Evolutionary conservation across 2,888 invertebrate genomes (phyloP), one percentile per base, ranked within the genome.

Genomic region (Ormyrus labotus): DNA sequence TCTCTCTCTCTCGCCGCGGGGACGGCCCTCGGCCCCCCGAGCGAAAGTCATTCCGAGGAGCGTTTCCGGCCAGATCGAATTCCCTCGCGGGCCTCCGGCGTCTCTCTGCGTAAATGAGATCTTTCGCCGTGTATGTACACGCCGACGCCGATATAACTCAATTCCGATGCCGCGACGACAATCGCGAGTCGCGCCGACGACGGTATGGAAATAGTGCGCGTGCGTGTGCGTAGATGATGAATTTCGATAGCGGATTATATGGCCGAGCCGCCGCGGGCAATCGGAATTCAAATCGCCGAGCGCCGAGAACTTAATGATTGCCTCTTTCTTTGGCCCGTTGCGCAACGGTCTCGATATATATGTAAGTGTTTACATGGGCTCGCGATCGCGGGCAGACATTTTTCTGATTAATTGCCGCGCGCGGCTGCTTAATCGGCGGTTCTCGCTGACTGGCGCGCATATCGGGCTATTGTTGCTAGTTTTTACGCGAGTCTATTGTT

Each of bases 11-110:
- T 19, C 19, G 19, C 19, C 19, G 19, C 19, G 19, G 19, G 19
- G 19, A 19, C 19, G 19, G 19, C 1, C 19, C 19, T 2, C 19
- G 19, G 19, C 19, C 19, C 19, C 19, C 19, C 19, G 19, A 19
- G 19, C 19, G 19, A 19, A 19, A 19, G 19, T 19, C 19, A 19
- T 19, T 19, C 19, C 19, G 19, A 19, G 19, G 77, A 77, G 70
- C 77, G 70, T 70, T 65, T 70, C 64, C 70, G 77, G 69, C 63
- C 6, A 10, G 64, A 45, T 64, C 53, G 57, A 71, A 71, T 71
- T 51, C 34, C 51, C 51, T 50, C 61, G 50, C 19, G 58, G 48
- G 11, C 48, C 60, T 60, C 19, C 7, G 19, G 53, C 53, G 19
- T 19, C 70, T 70, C 50, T 48, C 48, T 1, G 13, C 13, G 50